Evolutionary conservation across 2,888 invertebrate genomes (phyloP).

Genomic region (Digitonthophagus gazella): DNA sequence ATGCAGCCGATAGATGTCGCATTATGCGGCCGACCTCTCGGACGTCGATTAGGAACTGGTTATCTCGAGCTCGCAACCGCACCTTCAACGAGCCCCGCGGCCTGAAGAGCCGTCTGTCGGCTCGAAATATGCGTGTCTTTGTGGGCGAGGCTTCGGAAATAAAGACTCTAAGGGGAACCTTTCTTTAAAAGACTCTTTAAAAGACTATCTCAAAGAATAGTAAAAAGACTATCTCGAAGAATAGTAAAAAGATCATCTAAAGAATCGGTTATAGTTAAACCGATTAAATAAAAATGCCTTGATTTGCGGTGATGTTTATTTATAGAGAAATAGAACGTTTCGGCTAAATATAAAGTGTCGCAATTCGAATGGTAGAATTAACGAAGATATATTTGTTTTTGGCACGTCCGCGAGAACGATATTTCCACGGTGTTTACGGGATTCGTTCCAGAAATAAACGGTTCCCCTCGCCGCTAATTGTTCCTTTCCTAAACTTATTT

Average conservation of each 20-base stretch:
- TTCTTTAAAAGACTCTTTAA: background rate
- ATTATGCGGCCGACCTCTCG: constrained; percentile 45
- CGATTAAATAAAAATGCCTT: background rate
- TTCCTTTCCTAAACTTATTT: background rate
- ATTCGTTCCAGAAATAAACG: background rate
- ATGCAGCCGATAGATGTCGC: constrained; percentile 35
- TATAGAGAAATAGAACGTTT: background rate
- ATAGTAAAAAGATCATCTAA: too few relatives aligned
- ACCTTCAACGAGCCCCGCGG: constrained; percentile 34
- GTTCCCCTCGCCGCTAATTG: background rate
- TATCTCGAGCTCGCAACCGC: constrained; percentile 43
- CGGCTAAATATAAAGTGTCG: background rate
- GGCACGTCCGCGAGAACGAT: background rate
- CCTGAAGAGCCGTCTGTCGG: background rate
- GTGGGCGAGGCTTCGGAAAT: background rate
- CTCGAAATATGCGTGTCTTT: background rate
- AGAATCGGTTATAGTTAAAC: too few relatives aligned
- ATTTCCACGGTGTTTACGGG: background rate
- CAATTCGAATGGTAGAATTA: background rate
- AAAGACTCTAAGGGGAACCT: background rate
- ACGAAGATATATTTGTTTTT: constrained; percentile 6
- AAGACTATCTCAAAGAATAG: too few relatives aligned
- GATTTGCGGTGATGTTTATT: background rate
- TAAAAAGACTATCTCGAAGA: too few relatives aligned
- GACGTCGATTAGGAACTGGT: constrained; percentile 48